phyloP scores from a whole-genome alignment of 2,797 vertebrate genomes.

The Peromyscus melanophrys region DNA sequence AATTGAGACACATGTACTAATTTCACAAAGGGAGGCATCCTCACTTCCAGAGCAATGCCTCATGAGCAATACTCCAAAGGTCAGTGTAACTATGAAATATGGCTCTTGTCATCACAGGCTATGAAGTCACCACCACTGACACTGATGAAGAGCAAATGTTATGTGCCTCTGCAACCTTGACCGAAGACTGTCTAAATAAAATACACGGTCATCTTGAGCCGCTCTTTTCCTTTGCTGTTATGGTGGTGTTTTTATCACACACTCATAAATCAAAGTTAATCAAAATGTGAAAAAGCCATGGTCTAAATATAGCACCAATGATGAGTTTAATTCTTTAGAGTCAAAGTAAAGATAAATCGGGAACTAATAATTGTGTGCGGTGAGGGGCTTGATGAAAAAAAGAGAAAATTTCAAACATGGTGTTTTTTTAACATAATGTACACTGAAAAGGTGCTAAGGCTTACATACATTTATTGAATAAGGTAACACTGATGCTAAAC shows the following conservation, averaged over 20 bases:
- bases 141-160: slow-evolving; percentile 71
- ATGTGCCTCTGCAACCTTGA: slow-evolving; percentile 52
- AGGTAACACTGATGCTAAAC: neutral
- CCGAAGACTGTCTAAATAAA: slow-evolving; percentile 67
- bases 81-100: slow-evolving; percentile 69
- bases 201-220: neutral
- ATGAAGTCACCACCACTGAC: slow-evolving; percentile 57
- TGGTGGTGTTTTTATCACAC: neutral
- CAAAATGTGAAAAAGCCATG: slow-evolving; percentile 11
- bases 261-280: slow-evolving; percentile 64
- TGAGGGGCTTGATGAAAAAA: neutral
- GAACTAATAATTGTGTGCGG: no score
- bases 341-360: neutral
- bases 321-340: neutral
- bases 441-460: neutral
- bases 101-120: slow-evolving; percentile 60
- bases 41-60: slow-evolving; percentile 40
- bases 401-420: neutral
- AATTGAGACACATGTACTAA: neutral
- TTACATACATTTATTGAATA: neutral
- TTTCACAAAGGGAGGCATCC: neutral
- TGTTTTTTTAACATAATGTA: neutral
- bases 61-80: slow-evolving; percentile 49
- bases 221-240: neutral
- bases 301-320: neutral